Evolutionary conservation across 1,140 invertebrate species (phyloP).

Genomic region (Whitmania pigra): DNA sequence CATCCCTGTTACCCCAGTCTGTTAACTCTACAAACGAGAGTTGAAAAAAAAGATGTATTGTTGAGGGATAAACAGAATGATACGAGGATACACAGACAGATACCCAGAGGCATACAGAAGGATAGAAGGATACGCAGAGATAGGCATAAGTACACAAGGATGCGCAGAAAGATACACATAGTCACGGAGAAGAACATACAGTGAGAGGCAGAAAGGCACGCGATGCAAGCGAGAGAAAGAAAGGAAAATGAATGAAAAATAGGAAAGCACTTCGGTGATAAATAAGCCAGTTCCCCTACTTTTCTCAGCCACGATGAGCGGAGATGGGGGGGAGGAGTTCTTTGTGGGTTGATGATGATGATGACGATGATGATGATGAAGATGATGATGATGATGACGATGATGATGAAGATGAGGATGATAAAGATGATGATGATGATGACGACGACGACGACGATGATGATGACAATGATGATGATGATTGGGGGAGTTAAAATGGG

Average conservation of each 20-base stretch:
- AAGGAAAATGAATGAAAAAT: conserved; percentile 6
- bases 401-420: background rate
- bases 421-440: background rate
- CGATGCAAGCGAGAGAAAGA: background rate
- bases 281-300: background rate
- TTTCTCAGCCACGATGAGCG: background rate
- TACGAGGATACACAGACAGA: background rate
- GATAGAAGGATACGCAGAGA: background rate
- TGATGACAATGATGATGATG: background rate
- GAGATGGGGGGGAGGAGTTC: background rate
- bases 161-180: background rate
- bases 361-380: background rate
- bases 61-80: background rate
- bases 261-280: background rate
- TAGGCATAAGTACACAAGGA: background rate
- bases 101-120: background rate
- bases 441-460: background rate
- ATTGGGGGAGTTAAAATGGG: no score
- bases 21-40: no score
- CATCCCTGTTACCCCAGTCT: no score
- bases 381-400: background rate
- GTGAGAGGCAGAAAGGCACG: background rate
- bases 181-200: background rate
- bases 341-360: background rate
- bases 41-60: background rate